Evolutionary conservation across 1,140 invertebrate genomes (phyloP).

Genomic region (Cydia strobilella): DNA sequence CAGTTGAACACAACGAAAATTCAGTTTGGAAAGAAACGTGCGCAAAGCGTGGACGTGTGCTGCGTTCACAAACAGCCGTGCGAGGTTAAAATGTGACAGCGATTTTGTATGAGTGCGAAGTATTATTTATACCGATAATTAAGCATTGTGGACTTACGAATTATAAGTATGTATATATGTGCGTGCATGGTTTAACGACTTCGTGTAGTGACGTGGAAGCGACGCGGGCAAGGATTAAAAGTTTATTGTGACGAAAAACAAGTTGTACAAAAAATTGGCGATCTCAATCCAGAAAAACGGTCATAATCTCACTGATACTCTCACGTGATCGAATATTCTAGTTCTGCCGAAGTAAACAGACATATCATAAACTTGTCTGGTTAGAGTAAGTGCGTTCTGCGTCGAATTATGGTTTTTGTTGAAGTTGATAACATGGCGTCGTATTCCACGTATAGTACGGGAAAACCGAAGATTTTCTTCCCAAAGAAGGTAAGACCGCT

Average conservation of each 20-base stretch:
- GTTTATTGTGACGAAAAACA: conserved; percentile 71
- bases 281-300: conserved; percentile 51
- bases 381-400: conserved; percentile 59
- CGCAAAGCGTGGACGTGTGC: conserved; percentile 46
- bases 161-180: conserved; percentile 33
- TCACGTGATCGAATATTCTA: conserved; percentile 75
- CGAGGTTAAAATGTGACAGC: conserved; percentile 72
- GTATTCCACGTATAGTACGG: conserved; percentile 70
- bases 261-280: conserved; percentile 67
- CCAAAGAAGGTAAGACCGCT: conserved; percentile 74
- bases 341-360: conserved; percentile 51
- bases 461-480: conserved; percentile 78
- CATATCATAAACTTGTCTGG: conserved; percentile 55
- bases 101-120: conserved; percentile 61
- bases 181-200: conserved; percentile 20
- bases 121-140: conserved; percentile 51
- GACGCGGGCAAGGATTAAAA: conserved; percentile 68
- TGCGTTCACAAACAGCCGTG: conserved; percentile 46
- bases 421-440: conserved; percentile 78
- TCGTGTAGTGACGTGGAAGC: conserved; percentile 68
- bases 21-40: conserved; percentile 67
- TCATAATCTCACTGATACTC: conserved; percentile 52
- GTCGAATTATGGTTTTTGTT: conserved; percentile 76
- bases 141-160: conserved; percentile 48
- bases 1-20: conserved; percentile 69